phyloP scores from a whole-genome alignment of 2,888 invertebrate species.

The Tipula lateralis region DNA sequence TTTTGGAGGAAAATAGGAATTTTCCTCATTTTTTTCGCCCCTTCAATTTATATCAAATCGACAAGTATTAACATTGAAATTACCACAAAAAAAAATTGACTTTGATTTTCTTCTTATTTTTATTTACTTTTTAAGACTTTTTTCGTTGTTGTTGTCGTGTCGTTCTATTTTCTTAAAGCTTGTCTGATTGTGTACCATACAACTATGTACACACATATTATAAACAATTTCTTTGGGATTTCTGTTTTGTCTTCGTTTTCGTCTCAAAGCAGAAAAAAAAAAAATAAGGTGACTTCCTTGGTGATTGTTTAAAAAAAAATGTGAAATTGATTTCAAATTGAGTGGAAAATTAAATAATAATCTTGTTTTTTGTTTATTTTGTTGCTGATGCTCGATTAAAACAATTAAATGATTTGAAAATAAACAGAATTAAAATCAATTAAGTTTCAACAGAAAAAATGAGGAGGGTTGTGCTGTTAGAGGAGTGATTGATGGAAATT shows the following conservation, averaged over 20 bases:
- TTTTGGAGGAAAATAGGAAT: neutral
- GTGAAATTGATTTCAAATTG: neutral
- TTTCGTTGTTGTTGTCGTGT: neutral
- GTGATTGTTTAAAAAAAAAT: constrained; percentile 3
- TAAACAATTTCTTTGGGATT: neutral
- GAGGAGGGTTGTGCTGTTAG: too few relatives aligned
- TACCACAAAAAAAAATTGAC: neutral
- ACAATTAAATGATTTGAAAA: neutral
- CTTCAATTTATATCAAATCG: constrained; percentile 12
- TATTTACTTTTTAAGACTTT: constrained; percentile 11
- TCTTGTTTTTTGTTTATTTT: neutral
- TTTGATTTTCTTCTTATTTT: constrained; percentile 27
- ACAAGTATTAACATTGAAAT: constrained; percentile 16
- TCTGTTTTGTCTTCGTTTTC: neutral
- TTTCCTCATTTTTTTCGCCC: neutral
- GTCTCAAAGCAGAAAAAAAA: neutral
- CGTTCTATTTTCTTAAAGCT: neutral
- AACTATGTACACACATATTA: neutral
- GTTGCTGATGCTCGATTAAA: neutral
- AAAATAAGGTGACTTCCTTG: neutral
- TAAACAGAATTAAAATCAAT: neutral
- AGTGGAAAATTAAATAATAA: constrained; percentile 28
- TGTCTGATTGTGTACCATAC: neutral
- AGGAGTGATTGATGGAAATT: neutral
- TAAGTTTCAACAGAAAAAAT: too few relatives aligned